Evolutionary conservation across 2,888 invertebrate genomes (phyloP).

Genomic region (Ecliptopera silaceata): DNA sequence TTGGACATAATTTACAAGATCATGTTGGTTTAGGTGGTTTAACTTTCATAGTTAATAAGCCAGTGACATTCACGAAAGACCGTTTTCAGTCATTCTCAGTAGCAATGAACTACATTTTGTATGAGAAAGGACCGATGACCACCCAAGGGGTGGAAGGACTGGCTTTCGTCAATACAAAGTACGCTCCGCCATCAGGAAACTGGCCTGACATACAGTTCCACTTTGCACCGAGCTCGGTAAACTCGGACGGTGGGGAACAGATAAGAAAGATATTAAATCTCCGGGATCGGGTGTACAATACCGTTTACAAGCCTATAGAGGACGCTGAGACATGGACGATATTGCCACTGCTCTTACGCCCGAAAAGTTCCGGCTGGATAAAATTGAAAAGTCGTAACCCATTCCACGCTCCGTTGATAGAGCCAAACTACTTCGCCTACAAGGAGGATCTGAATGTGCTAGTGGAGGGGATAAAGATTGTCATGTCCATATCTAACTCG

Average conservation of each 20-base stretch:
- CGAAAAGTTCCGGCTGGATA: conserved; percentile 94
- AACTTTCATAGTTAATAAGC: conserved; percentile 91
- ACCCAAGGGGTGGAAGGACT: conserved; percentile 93
- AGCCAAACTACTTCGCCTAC: conserved; percentile 96
- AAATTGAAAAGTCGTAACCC: conserved; percentile 92
- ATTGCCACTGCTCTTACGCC: conserved; percentile 90
- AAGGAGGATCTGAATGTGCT: conserved; percentile 90
- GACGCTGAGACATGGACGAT: conserved; percentile 93
- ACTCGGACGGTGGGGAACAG: conserved; percentile 91
- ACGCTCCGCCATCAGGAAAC: conserved; percentile 88
- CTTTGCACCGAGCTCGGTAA: conserved; percentile 92
- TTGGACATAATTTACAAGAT: conserved; percentile 93
- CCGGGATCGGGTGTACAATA: conserved; percentile 91
- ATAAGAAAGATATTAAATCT: conserved; percentile 89
- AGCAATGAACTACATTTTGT: conserved; percentile 90
- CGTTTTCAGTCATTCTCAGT: conserved; percentile 90
- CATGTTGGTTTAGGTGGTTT: conserved; percentile 94
- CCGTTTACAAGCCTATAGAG: conserved; percentile 91
- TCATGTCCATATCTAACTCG: conserved; percentile 90
- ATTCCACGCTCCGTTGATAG: conserved; percentile 91
- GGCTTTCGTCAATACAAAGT: conserved; percentile 94
- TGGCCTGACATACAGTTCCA: conserved; percentile 95
- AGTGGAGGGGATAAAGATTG: conserved; percentile 93
- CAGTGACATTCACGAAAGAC: conserved; percentile 89
- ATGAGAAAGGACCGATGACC: conserved; percentile 93